phyloP scores from a whole-genome alignment of 64 coral and sea anemone species.

The Stichodactyla mertensii region DNA sequence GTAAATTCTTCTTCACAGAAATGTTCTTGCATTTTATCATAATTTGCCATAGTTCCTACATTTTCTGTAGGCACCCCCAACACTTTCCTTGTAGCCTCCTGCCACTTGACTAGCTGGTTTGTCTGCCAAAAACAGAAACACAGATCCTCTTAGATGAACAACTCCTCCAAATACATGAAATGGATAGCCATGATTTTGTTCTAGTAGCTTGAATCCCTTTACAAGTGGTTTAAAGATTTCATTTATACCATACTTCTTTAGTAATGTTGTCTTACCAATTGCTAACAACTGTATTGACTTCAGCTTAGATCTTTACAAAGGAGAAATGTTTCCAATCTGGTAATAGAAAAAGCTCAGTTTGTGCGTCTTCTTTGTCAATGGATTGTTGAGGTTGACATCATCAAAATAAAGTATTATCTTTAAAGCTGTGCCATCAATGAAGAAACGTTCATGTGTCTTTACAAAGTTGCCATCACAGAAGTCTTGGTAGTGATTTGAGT shows the following conservation, averaged over 20 bases:
- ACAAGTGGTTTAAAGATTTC: constrained; percentile 19
- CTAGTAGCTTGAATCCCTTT: constrained; percentile 27
- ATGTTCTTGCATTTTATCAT: constrained; percentile 22
- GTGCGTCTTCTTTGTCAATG: constrained; percentile 24
- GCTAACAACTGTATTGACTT: constrained; percentile 35
- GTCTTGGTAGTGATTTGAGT: not conserved
- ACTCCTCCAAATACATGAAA: constrained; percentile 2
- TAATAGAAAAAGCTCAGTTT: constrained; percentile 54
- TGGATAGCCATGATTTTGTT: constrained; percentile 8
- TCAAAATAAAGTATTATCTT: constrained; percentile 42
- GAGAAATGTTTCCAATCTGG: constrained; percentile 33
- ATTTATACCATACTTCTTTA: constrained; percentile 28
- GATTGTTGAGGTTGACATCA: constrained; percentile 29
- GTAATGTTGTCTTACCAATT: constrained; percentile 1
- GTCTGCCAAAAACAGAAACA: constrained; percentile 23
- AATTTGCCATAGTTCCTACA: constrained; percentile 41
- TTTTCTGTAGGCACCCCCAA: constrained; percentile 29
- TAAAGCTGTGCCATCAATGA: not conserved
- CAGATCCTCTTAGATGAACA: not conserved
- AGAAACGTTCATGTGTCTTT: not conserved
- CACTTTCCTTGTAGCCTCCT: constrained; percentile 28
- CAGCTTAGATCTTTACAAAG: constrained; percentile 43
- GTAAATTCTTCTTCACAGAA: constrained; percentile 33
- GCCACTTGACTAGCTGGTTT: constrained; percentile 33
- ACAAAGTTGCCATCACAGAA: constrained; percentile 7